Evolutionary conservation across 2,113 vertebrate genomes (phyloP).

Genomic region (Tyrannus savana): DNA sequence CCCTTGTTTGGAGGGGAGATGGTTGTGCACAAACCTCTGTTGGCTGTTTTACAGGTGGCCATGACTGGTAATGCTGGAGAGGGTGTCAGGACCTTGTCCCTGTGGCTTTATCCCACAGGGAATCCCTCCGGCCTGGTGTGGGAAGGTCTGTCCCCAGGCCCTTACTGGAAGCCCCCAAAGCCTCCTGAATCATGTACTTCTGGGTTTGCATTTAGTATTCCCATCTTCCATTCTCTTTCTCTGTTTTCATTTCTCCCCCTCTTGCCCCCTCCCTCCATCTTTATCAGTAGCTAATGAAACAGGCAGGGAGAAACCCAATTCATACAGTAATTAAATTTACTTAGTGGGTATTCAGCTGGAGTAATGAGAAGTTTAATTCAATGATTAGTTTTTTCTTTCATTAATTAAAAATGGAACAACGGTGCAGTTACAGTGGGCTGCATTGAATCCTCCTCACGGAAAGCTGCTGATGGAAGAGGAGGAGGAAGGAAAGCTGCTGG

Average conservation of each 20-base stretch:
- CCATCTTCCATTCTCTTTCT: neutral
- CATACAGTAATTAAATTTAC: constrained; percentile 83
- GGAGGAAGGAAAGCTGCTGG: neutral
- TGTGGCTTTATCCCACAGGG: neutral
- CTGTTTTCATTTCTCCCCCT: neutral
- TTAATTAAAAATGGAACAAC: constrained; percentile 83
- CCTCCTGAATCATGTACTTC: neutral
- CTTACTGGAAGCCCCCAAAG: neutral
- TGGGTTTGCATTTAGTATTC: neutral
- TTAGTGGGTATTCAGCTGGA: constrained; percentile 82
- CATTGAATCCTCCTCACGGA: constrained; percentile 65
- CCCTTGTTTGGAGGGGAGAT: neutral
- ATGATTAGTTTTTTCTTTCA: constrained; percentile 84
- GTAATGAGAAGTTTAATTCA: constrained; percentile 86
- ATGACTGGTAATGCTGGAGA: neutral
- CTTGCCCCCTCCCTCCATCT: neutral
- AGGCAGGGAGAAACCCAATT: constrained; percentile 76
- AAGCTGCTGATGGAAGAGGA: constrained; percentile 9
- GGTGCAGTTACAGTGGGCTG: constrained; percentile 66
- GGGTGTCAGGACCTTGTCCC: neutral
- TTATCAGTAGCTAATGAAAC: constrained; percentile 78
- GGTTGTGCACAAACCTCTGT: neutral
- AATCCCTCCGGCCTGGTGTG: neutral
- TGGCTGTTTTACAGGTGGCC: neutral
- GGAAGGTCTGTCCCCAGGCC: neutral